Conservation (phyloP, 2,888 invertebrate genomes). For the Tinea pellionella region DNA sequence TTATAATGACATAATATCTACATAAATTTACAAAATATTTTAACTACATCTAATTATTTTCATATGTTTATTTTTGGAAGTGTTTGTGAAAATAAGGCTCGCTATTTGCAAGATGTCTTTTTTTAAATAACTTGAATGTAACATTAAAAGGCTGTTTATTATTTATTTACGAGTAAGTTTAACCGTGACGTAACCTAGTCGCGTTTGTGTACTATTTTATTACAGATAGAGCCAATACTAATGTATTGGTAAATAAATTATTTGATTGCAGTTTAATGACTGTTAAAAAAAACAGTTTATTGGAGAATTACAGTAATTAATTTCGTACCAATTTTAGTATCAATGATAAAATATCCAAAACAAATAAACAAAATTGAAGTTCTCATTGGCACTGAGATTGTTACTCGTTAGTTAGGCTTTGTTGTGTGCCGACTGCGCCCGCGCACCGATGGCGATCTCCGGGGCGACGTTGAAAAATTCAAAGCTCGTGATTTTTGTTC, state of each 20-base stretch:
- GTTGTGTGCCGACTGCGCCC: conserved; percentile 8
- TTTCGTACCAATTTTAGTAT: not conserved
- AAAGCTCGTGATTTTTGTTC: conserved; percentile 61
- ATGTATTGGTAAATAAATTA: too few relatives aligned
- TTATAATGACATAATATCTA: conserved; percentile 10
- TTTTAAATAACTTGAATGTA: too few relatives aligned
- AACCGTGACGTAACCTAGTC: too few relatives aligned
- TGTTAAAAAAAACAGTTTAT: too few relatives aligned
- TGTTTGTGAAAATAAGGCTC: too few relatives aligned
- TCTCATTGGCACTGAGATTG: not conserved
- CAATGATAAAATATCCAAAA: not conserved
- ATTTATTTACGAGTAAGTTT: too few relatives aligned
- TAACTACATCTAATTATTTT: not conserved
- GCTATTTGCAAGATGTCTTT: too few relatives aligned
- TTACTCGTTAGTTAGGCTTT: not conserved
- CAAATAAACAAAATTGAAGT: not conserved
- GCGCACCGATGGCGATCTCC: conserved; percentile 34
- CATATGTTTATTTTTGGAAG: not conserved
- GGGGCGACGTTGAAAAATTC: conserved; percentile 60
- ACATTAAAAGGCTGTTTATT: too few relatives aligned
- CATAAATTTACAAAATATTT: conserved; percentile 6
- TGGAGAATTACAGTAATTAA: not conserved
- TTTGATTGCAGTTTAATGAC: too few relatives aligned
- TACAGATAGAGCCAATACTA: too few relatives aligned
- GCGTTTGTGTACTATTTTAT: too few relatives aligned